phyloP scores from a whole-genome alignment of 2,888 invertebrate genomes.

The Synergus laeviventris region DNA sequence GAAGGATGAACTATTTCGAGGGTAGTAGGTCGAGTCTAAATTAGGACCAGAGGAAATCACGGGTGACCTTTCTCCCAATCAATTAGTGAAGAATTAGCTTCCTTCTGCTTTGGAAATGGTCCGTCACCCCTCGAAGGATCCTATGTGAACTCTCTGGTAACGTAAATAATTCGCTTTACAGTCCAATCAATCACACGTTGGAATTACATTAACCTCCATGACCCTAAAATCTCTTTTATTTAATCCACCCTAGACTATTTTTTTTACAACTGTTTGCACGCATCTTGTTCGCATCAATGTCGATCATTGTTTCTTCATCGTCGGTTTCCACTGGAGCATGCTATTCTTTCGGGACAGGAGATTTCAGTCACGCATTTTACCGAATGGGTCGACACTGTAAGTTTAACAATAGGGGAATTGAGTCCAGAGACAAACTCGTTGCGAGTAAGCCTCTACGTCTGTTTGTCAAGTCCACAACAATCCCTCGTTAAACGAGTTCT shows the following conservation, averaged over 20 bases:
- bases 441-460: constrained; percentile 46
- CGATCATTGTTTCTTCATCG: not conserved
- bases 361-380: not conserved
- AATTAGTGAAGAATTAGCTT: constrained; percentile 20
- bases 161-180: constrained; percentile 23
- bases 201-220: constrained; percentile 11
- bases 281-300: not conserved
- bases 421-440: constrained; percentile 49
- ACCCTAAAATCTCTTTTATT: constrained; percentile 14
- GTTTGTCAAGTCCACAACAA: constrained; percentile 51
- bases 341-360: not conserved
- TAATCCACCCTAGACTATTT: not conserved
- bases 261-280: not conserved
- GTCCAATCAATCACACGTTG: constrained; percentile 5
- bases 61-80: constrained; percentile 10
- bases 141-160: constrained; percentile 7
- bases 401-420: constrained; percentile 10
- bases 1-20: not conserved
- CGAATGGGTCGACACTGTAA: not conserved
- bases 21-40: constrained; percentile 13
- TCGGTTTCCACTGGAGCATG: not conserved
- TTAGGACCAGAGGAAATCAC: not conserved
- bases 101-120: constrained; percentile 13
- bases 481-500: constrained; percentile 53
- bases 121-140: not conserved